Conservation (phyloP, 2,797 vertebrate species). For the Gallinago solitaria region DNA sequence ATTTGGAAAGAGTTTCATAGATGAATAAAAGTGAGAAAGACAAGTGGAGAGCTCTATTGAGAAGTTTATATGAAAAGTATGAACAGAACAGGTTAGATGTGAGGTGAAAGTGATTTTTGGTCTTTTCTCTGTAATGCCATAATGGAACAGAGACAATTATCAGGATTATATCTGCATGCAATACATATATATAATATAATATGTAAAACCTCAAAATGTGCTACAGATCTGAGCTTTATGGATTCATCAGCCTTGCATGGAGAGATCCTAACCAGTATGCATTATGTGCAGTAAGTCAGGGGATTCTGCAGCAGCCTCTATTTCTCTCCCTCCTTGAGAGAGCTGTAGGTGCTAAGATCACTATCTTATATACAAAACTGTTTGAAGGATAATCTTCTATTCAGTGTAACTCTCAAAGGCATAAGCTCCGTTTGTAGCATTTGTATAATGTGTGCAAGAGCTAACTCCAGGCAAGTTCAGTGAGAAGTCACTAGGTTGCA, state of each 20-base stretch:
- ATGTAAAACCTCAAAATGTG: background rate
- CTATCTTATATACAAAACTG: background rate
- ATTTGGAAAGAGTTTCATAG: background rate
- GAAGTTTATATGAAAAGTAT: background rate
- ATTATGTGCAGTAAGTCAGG: background rate
- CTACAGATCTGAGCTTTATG: background rate
- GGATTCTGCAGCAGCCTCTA: background rate
- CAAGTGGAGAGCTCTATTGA: background rate
- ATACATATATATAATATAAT: background rate
- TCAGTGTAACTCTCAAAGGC: background rate
- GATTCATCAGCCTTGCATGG: background rate
- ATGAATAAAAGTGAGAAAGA: background rate
- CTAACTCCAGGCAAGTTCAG: background rate
- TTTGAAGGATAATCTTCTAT: background rate
- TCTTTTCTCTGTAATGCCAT: background rate
- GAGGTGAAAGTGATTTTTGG: background rate
- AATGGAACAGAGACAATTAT: background rate
- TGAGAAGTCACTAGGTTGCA: background rate
- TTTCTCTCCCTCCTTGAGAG: background rate
- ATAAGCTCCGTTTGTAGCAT: background rate
- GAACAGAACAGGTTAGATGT: background rate
- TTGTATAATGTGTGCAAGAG: background rate
- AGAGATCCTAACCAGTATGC: background rate
- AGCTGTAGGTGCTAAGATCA: background rate
- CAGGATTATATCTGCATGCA: background rate